Conservation (phyloP, 1,140 invertebrate species). For the Schlechtendalia chinensis region DNA sequence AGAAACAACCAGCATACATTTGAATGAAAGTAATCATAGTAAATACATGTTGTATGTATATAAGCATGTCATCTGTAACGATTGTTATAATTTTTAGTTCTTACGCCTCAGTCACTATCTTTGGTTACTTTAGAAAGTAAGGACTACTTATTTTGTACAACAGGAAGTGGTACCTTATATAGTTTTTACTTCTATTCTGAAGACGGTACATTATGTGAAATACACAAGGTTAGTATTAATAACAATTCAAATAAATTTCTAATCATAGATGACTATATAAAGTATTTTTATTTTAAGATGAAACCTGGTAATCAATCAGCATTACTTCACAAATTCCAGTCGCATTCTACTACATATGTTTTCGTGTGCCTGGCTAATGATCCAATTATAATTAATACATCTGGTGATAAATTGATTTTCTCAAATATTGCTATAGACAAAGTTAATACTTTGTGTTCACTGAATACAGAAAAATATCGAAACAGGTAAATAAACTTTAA, state of each 20-base stretch:
- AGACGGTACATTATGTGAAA: constrained; percentile 72
- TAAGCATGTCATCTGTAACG: not conserved
- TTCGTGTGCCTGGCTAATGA: constrained; percentile 94
- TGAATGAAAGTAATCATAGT: constrained; percentile 71
- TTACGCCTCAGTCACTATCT: constrained; percentile 91
- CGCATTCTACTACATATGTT: constrained; percentile 81
- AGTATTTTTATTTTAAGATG: constrained; percentile 59
- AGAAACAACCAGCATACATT: constrained; percentile 77
- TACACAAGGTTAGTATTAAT: constrained; percentile 68
- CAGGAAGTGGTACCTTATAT: constrained; percentile 96
- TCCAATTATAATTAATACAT: constrained; percentile 97
- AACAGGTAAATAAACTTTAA: constrained; percentile 72
- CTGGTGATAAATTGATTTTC: constrained; percentile 97
- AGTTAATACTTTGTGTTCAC: constrained; percentile 96
- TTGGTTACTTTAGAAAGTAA: constrained; percentile 88
- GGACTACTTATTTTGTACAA: constrained; percentile 82
- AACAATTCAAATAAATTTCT: not conserved
- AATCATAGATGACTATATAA: not conserved
- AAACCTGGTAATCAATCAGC: constrained; percentile 96
- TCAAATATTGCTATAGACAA: constrained; percentile 98
- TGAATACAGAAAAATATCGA: constrained; percentile 90
- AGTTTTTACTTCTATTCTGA: constrained; percentile 84
- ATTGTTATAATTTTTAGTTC: constrained; percentile 65
- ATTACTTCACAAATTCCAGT: constrained; percentile 85
- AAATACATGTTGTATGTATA: constrained; percentile 5